Conservation (phyloP, 2,888 invertebrate species). For the Oscheius sp. region DNA sequence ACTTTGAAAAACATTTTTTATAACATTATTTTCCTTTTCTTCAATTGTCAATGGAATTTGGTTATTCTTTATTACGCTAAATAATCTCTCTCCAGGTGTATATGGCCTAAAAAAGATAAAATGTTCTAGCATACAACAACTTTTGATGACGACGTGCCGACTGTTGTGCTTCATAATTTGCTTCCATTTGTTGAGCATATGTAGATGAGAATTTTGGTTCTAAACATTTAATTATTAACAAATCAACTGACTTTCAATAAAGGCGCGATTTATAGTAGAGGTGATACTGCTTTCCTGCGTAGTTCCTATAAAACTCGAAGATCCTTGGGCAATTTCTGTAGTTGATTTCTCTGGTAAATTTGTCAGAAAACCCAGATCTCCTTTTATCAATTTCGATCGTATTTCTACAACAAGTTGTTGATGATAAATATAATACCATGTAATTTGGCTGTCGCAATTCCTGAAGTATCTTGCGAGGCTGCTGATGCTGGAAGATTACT, state of each 20-base stretch:
- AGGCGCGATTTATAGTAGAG: not conserved
- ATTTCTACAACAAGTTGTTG: not conserved
- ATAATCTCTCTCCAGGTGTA: not conserved
- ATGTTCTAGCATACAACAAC: too few species aligned
- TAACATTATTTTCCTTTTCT: not conserved
- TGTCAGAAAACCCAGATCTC: not conserved
- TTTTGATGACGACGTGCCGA: not conserved
- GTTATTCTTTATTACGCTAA: not conserved
- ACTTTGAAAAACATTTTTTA: not conserved
- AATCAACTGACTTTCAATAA: not conserved
- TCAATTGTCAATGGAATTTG: not conserved
- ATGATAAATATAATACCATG: not conserved
- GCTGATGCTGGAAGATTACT: not conserved
- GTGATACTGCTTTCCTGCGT: not conserved
- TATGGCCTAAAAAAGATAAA: too few species aligned
- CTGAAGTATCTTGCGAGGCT: not conserved
- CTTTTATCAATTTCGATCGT: not conserved
- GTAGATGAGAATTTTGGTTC: constrained; percentile 3
- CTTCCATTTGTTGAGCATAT: not conserved
- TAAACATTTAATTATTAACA: not conserved
- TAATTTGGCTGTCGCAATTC: not conserved
- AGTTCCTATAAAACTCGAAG: not conserved
- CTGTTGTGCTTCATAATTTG: not conserved
- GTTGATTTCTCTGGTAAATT: not conserved
- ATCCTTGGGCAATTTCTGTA: not conserved